Conservation (phyloP, 2,888 invertebrate genomes). For the Drosophila quinaria region DNA sequence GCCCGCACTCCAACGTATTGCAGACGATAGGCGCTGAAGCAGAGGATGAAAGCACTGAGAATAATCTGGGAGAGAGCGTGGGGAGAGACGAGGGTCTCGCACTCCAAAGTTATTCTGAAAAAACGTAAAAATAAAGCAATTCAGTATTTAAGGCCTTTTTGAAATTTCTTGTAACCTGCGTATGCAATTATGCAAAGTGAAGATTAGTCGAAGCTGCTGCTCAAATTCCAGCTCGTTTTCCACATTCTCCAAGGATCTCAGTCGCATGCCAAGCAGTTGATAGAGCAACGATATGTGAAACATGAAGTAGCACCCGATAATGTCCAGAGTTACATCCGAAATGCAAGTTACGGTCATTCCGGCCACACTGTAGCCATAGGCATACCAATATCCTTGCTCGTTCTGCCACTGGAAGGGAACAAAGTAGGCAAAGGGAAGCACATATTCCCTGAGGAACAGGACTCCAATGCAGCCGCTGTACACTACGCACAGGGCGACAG, state of each 20-base stretch:
- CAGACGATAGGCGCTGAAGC: constrained; percentile 77
- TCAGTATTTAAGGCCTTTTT: not conserved
- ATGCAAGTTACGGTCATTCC: constrained; percentile 66
- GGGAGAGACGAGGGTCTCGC: constrained; percentile 60
- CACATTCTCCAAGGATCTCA: constrained; percentile 40
- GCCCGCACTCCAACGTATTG: constrained; percentile 55
- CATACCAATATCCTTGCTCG: constrained; percentile 60
- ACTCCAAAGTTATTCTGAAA: constrained; percentile 48
- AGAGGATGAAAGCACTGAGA: constrained; percentile 76
- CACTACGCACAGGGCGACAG: constrained; percentile 49
- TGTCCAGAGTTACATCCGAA: constrained; percentile 71
- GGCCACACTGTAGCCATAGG: constrained; percentile 68
- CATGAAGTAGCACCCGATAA: constrained; percentile 75
- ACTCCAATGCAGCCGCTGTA: constrained; percentile 50
- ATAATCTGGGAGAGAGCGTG: constrained; percentile 70
- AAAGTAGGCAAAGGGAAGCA: constrained; percentile 78
- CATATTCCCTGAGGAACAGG: constrained; percentile 51
- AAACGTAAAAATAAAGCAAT: not conserved
- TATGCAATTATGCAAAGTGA: constrained; percentile 50
- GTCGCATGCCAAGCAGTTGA: constrained; percentile 71
- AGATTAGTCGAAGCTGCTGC: constrained; percentile 38
- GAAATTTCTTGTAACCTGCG: constrained; percentile 34
- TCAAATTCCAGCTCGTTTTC: constrained; percentile 34
- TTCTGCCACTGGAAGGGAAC: constrained; percentile 80
- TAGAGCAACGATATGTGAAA: constrained; percentile 75